Percentiles rank a stretch among this genome's conserved stretches.
Conservation (phyloP, 2,113 vertebrate genomes). For the Nematolebias whitei region DNA sequence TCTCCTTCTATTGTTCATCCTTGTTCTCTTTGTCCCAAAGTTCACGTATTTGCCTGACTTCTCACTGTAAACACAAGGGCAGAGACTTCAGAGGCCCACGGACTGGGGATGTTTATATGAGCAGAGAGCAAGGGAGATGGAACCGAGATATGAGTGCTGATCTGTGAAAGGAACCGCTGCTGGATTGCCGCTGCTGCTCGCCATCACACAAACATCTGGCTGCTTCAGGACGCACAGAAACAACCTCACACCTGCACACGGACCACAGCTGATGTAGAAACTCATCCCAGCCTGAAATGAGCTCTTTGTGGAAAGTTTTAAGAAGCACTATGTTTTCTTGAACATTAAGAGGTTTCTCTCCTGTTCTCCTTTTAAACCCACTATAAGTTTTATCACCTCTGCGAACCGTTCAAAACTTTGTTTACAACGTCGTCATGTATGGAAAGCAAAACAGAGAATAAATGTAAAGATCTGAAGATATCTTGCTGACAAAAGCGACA, state of each 20-base stretch:
- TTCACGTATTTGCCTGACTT: slow-evolving; percentile 77
- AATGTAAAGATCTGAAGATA: slow-evolving; percentile 50
- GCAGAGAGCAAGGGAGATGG: slow-evolving; percentile 74
- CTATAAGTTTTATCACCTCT: too few species aligned
- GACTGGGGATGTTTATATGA: slow-evolving; percentile 78
- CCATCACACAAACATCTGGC: slow-evolving; percentile 76
- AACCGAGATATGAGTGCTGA: slow-evolving; percentile 76
- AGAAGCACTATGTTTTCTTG: not conserved
- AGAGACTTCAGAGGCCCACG: slow-evolving; percentile 73
- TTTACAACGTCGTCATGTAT: too few species aligned
- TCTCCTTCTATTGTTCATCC: slow-evolving; percentile 49
- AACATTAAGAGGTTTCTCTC: not conserved
- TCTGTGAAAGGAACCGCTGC: slow-evolving; percentile 71
- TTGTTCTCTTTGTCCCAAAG: slow-evolving; percentile 66
- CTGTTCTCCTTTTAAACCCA: too few species aligned
- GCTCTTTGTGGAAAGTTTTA: not conserved
- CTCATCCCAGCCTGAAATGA: not conserved
- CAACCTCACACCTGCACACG: slow-evolving; percentile 71
- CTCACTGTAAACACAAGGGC: slow-evolving; percentile 77
- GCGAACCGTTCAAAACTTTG: not conserved
- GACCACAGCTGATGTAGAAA: not conserved
- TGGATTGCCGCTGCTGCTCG: slow-evolving; percentile 66
- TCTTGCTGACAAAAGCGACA: slow-evolving; percentile 39
- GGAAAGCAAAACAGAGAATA: too few species aligned
- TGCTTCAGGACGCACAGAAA: slow-evolving; percentile 47